phyloP scores from a whole-genome alignment of 2,888 invertebrate species.

The Pinctada fucata region DNA sequence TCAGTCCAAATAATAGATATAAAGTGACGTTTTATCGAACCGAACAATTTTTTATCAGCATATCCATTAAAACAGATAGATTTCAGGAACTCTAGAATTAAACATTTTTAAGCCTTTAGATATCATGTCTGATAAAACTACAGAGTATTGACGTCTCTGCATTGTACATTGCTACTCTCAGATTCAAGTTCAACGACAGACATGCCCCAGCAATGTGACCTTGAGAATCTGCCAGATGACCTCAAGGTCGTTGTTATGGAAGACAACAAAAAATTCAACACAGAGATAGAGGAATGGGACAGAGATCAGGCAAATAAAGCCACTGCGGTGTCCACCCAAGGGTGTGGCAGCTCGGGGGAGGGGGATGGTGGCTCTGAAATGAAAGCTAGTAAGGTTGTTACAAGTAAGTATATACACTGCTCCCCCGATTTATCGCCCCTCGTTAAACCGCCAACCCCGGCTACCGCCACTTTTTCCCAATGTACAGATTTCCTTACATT shows the following conservation, averaged over 20 bases:
- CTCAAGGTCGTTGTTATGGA: conserved; percentile 71
- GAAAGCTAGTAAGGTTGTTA: conserved; percentile 46
- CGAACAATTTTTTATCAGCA: too few species aligned
- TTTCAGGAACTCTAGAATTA: too few species aligned
- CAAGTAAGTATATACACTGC: conserved; percentile 11
- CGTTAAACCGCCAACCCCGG: too few species aligned
- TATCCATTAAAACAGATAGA: too few species aligned
- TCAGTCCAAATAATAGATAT: too few species aligned
- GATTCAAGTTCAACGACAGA: conserved; percentile 7
- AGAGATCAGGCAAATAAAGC: conserved; percentile 63
- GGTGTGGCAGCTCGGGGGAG: conserved; percentile 41
- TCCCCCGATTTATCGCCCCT: too few species aligned
- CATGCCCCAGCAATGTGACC: conserved; percentile 34
- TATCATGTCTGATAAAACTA: too few species aligned
- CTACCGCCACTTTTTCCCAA: too few species aligned
- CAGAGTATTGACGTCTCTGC: too few species aligned
- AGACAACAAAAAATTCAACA: conserved; percentile 74
- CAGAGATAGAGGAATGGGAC: conserved; percentile 77
- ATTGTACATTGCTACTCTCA: background rate
- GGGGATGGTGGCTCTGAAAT: conserved; percentile 53
- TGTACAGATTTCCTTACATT: too few species aligned
- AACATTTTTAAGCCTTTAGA: too few species aligned
- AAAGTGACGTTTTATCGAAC: too few species aligned
- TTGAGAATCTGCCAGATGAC: conserved; percentile 64
- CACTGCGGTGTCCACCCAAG: conserved; percentile 16